These are phyloP conservation scores for Palloptera scutellata DNA, from an alignment of 2,888 invertebrate genomes.

Conservation along the genomic window DNA sequence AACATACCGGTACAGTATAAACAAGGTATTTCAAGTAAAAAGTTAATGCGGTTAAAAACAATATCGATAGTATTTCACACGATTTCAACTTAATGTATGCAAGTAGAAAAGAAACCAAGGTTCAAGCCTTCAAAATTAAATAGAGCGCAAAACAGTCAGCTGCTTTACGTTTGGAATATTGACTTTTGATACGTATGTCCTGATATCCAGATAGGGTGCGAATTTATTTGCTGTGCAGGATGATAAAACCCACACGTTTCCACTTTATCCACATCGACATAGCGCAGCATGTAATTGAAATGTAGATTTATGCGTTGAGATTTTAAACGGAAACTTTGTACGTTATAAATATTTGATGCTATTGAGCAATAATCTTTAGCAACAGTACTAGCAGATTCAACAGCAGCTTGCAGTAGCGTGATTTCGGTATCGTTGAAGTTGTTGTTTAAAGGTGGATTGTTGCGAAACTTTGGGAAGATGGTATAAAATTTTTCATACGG, in stretches of 20 bases:
- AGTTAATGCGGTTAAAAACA: neutral
- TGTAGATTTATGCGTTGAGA: slow-evolving; percentile 34
- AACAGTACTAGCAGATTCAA: neutral
- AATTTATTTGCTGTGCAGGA: slow-evolving; percentile 40
- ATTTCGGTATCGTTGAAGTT: slow-evolving; percentile 45
- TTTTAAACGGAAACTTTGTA: slow-evolving; percentile 30
- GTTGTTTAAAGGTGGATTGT: slow-evolving; percentile 40
- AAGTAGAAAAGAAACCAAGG: neutral
- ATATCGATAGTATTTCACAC: neutral
- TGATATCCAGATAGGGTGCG: slow-evolving; percentile 41
- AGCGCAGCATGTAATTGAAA: slow-evolving; percentile 33
- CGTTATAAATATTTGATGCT: neutral
- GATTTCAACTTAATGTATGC: neutral
- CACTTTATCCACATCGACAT: slow-evolving; percentile 35
- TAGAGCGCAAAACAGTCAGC: too few relatives aligned
- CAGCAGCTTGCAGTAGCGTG: slow-evolving; percentile 29
- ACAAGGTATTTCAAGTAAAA: slow-evolving; percentile 6
- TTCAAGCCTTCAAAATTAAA: too few relatives aligned
- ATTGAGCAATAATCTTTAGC: neutral
- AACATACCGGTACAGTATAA: too few relatives aligned
- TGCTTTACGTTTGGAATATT: slow-evolving; percentile 31
- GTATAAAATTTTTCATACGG: slow-evolving; percentile 31
- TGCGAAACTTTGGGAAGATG: slow-evolving; percentile 45
- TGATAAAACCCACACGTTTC: slow-evolving; percentile 40
- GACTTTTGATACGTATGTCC: slow-evolving; percentile 43